phyloP scores from a whole-genome alignment of 2,113 vertebrate species.

The Tyrannus savana region DNA sequence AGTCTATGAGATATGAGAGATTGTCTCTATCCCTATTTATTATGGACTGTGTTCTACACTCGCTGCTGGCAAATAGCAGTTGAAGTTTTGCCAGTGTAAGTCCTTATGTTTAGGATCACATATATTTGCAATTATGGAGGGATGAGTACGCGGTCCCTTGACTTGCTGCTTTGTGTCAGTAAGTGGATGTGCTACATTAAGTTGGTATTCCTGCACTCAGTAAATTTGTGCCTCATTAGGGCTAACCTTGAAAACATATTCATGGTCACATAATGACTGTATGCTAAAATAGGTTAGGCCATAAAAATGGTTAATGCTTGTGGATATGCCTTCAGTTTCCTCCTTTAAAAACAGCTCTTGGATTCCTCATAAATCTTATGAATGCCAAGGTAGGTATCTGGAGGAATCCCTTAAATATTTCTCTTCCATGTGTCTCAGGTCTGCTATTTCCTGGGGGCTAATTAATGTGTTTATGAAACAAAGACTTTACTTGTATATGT shows the following conservation, averaged over 20 bases:
- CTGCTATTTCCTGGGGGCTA: neutral
- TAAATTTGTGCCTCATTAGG: neutral
- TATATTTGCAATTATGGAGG: neutral
- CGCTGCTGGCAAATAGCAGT: neutral
- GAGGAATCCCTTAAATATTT: neutral
- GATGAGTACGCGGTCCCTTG: neutral
- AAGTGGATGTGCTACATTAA: neutral
- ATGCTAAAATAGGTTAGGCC: neutral
- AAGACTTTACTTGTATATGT: neutral
- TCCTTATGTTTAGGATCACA: neutral
- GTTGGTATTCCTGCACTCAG: neutral
- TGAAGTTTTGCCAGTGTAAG: neutral
- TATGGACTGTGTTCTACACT: neutral
- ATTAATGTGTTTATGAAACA: neutral
- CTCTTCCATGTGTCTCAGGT: neutral
- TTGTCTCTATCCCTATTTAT: constrained; percentile 9
- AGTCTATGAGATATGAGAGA: constrained; percentile 21
- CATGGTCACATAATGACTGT: neutral
- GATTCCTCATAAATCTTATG: neutral
- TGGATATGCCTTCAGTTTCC: neutral
- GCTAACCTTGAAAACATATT: neutral
- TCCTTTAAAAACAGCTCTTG: neutral
- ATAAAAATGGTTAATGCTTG: neutral
- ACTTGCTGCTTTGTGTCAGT: neutral
- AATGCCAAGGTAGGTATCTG: neutral